Evolutionary conservation across 2,888 invertebrate species (phyloP).

Genomic region (Dicranocentrus wangi): DNA sequence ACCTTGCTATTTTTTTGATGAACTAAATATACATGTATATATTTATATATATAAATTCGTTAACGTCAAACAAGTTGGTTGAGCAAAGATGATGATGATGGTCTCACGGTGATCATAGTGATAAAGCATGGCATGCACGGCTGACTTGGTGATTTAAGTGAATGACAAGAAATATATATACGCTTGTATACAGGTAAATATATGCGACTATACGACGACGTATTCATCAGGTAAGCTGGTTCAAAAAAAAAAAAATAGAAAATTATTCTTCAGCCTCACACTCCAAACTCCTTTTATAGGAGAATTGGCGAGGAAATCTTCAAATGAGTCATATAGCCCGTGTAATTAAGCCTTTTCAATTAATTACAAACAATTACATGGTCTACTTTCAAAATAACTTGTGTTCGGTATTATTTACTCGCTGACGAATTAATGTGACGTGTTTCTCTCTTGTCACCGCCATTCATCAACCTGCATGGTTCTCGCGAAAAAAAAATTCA

Average conservation of each 20-base stretch:
- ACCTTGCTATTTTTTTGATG: too few relatives aligned
- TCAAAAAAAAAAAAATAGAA: not conserved
- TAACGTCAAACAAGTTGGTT: conserved; percentile 10
- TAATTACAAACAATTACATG: conserved; percentile 54
- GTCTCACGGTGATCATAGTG: conserved; percentile 7
- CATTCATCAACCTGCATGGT: not conserved
- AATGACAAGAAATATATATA: conserved; percentile 19
- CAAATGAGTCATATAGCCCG: conserved; percentile 14
- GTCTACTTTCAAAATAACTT: conserved; percentile 40
- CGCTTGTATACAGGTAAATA: too few relatives aligned
- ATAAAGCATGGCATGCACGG: conserved; percentile 32
- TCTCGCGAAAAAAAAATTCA: too few relatives aligned
- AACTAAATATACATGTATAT: too few relatives aligned
- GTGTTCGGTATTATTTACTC: conserved; percentile 19
- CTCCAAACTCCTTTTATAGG: not conserved
- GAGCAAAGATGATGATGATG: not conserved
- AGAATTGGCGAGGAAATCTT: not conserved
- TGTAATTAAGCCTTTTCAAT: conserved; percentile 42
- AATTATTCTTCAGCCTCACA: not conserved
- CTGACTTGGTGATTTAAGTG: conserved; percentile 45
- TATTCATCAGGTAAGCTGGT: too few relatives aligned
- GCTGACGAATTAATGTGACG: conserved; percentile 35
- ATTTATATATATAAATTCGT: not conserved
- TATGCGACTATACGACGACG: not conserved
- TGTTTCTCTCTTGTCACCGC: conserved; percentile 9